Evolutionary conservation across 2,888 invertebrate genomes (phyloP).

Genomic region (Drosophila melanocephala): DNA sequence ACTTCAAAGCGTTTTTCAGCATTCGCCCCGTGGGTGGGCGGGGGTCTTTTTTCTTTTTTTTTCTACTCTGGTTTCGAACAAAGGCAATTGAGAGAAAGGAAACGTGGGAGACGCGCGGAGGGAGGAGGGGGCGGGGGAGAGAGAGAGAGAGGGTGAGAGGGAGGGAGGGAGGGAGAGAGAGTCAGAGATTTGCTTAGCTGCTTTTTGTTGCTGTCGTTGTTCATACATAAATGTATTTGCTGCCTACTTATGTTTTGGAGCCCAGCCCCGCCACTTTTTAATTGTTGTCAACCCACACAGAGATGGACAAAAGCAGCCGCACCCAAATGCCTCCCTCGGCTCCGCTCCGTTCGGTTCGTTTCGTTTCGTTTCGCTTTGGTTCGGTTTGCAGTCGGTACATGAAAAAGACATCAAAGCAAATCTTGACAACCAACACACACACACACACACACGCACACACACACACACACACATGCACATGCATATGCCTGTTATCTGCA

Average conservation of each 20-base stretch:
- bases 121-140: conserved; percentile 1
- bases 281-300: conserved; percentile 77
- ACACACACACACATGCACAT: background rate
- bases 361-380: conserved; percentile 22
- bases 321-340: conserved; percentile 51
- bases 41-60: conserved; percentile 4
- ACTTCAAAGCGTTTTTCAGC: conserved; percentile 65
- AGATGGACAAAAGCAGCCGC: conserved; percentile 69
- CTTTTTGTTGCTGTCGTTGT: conserved; percentile 43
- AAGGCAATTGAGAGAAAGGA: conserved; percentile 63
- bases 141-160: background rate
- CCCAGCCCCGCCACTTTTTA: conserved; percentile 62
- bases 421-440: conserved; percentile 66
- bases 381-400: conserved; percentile 65
- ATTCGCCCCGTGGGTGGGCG: conserved; percentile 26
- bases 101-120: background rate
- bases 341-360: conserved; percentile 17
- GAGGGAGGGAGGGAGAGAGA: conserved; percentile 14
- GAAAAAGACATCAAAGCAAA: conserved; percentile 79
- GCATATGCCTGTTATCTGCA: conserved; percentile 73
- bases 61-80: conserved; percentile 44
- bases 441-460: background rate
- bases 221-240: conserved; percentile 56
- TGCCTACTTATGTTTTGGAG: conserved; percentile 65
- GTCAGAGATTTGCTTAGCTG: conserved; percentile 36